Percentiles rank a stretch among this genome's conserved stretches.
These are phyloP conservation scores for Drymodes brunneopygia DNA, from an alignment of 2,113 vertebrate genomes.

Conservation along the genomic window DNA sequence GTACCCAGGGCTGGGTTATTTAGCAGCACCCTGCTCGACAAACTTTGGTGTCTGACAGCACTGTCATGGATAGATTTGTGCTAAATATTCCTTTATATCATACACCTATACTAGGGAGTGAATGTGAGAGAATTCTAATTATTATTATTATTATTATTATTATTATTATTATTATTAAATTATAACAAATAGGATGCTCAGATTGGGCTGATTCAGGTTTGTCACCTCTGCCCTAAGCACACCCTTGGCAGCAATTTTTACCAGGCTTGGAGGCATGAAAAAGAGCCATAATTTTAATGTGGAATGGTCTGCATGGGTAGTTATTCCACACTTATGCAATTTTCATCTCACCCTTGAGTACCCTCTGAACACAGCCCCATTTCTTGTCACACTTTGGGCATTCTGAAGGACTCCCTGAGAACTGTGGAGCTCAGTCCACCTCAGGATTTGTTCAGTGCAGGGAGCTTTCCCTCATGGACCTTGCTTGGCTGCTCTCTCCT, in stretches of 20 bases:
- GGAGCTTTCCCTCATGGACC: background rate
- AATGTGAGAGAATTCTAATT: background rate
- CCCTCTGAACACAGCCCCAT: background rate
- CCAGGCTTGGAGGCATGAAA: background rate
- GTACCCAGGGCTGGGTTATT: background rate
- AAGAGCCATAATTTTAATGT: background rate
- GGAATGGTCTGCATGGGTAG: background rate
- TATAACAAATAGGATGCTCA: background rate
- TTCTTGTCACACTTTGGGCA: background rate
- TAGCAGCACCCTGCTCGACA: background rate
- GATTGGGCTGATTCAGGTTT: background rate
- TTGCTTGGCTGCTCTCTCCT: background rate
- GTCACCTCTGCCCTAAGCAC: background rate
- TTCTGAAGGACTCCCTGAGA: background rate
- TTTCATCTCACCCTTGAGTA: background rate
- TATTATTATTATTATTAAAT: background rate
- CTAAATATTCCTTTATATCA: background rate
- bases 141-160: background rate
- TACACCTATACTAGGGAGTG: background rate
- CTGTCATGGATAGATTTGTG: background rate
- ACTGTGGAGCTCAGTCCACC: background rate
- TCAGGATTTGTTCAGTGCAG: background rate
- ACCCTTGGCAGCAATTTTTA: background rate
- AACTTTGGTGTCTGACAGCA: background rate
- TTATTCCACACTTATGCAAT: background rate